phyloP scores from a whole-genome alignment of 2,113 vertebrate species.

The Leiothrix lutea region DNA sequence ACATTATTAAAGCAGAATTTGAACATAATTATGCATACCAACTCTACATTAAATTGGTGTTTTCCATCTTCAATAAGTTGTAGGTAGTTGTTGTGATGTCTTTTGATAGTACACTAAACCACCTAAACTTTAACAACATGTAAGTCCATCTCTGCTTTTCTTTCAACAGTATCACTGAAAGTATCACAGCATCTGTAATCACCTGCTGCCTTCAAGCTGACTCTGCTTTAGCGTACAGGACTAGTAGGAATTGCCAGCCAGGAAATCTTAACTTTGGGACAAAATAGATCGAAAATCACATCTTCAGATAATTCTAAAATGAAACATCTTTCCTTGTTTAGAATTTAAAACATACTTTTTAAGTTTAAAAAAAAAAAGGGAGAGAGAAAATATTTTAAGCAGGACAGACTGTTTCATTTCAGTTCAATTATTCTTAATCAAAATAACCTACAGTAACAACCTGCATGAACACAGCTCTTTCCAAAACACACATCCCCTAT shows the following conservation, averaged over 20 bases:
- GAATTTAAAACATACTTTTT: background rate
- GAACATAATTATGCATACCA: background rate
- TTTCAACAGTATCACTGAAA: background rate
- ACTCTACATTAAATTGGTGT: background rate
- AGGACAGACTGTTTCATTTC: background rate
- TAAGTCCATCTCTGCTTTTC: background rate
- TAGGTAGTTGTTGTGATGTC: background rate
- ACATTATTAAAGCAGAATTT: slow-evolving; percentile 34
- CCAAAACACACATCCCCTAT: background rate
- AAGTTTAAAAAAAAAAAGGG: background rate
- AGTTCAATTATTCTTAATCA: background rate
- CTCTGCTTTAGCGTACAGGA: background rate
- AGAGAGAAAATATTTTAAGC: background rate
- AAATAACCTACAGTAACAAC: background rate
- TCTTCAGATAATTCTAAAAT: background rate
- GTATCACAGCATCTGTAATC: background rate
- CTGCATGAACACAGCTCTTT: background rate
- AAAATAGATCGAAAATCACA: background rate
- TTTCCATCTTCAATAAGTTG: background rate
- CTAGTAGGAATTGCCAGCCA: background rate
- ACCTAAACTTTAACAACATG: background rate
- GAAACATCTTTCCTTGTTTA: background rate
- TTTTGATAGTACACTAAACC: background rate
- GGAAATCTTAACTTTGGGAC: background rate
- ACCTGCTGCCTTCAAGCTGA: background rate